Percentiles rank a stretch among this genome's conserved stretches.
Evolutionary conservation across 2,888 invertebrate genomes (phyloP).

Genomic region (Ellobium chinense): DNA sequence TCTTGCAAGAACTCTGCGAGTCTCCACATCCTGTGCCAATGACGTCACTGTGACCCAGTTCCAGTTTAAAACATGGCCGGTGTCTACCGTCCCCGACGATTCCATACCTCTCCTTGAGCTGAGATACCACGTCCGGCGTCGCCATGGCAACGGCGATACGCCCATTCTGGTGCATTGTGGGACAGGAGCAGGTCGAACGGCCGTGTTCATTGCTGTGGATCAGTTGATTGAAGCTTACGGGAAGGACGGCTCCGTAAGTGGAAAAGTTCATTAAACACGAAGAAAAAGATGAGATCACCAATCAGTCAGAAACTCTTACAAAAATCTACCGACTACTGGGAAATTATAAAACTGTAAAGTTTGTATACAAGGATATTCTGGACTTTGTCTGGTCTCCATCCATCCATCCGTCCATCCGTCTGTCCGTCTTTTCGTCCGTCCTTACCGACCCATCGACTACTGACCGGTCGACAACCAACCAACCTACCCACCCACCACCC

Average conservation of each 20-base stretch:
- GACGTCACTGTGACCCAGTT: slow-evolving; percentile 60
- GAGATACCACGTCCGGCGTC: slow-evolving; percentile 60
- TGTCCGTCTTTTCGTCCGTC: background rate
- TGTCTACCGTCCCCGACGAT: slow-evolving; percentile 71
- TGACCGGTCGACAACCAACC: background rate
- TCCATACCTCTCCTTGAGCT: slow-evolving; percentile 75
- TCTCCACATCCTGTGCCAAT: slow-evolving; percentile 33
- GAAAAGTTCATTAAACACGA: too few relatives aligned
- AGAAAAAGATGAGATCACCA: too few relatives aligned
- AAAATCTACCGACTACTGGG: too few relatives aligned
- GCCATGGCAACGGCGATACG: slow-evolving; percentile 49
- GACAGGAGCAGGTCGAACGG: slow-evolving; percentile 76
- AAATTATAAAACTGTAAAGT: too few relatives aligned
- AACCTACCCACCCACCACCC: background rate
- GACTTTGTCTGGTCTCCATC: too few relatives aligned
- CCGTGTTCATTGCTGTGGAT: slow-evolving; percentile 76
- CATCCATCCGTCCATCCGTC: background rate
- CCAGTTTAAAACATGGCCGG: slow-evolving; percentile 76
- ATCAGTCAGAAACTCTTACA: too few relatives aligned
- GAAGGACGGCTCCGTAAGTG: slow-evolving; percentile 6
- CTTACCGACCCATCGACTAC: background rate
- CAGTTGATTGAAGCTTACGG: slow-evolving; percentile 72
- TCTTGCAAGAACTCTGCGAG: slow-evolving; percentile 22
- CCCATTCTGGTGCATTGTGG: slow-evolving; percentile 77
- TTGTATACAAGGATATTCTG: too few relatives aligned